Base-by-base conservation (phyloP, 2,888 invertebrate species). In the Watsonalla binaria region DNA sequence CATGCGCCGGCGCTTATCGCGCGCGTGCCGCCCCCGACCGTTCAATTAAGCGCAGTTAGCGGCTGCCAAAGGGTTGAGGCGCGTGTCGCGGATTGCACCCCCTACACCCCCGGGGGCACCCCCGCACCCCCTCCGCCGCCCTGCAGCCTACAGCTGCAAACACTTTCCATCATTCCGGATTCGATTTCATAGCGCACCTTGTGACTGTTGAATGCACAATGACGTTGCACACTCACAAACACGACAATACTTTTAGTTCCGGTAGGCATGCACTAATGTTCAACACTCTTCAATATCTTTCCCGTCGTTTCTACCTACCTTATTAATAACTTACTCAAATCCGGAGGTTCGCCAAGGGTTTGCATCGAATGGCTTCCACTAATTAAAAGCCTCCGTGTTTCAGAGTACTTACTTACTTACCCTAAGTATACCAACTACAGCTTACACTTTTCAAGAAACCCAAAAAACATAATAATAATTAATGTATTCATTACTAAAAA, bases 1-100 rank as follows among this genome's bases (percentile, higher is more conserved):
- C 60, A 59, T 60, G 55, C 46, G 45, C 54, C 47, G 53, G 46
- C 58, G 53, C 60, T 55, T 54, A 48, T 48, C 48, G 48, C 14
- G 45, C 51, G 14, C 59, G 49, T 54, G 52, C 47, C 52, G 50
- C 58, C 62, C 63, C 64, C 64, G 59, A 68, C 72, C 70, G 70
- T 74, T 72, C 67, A 72, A 78, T 78, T 77, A 76, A 80, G 74
- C 71, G 70, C 69, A 82, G 78, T 78, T 80, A 78, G 80, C 74
- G 70, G 74, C 72, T 60, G 75, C 70, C 72, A 80, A 80, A 80
- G 80, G 80, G 80, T 80, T 78, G 75, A 33, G 69, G 58, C 74
- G 69, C 76, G 78, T 74, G 78, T 55, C 71, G 48, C 52, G 59
- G 65, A 63, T 68, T 55, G 60, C 42, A 46, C 53, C 60, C 55